Evolutionary conservation across 2,797 vertebrate genomes (phyloP).

Genomic region (Adelosebastes latens): DNA sequence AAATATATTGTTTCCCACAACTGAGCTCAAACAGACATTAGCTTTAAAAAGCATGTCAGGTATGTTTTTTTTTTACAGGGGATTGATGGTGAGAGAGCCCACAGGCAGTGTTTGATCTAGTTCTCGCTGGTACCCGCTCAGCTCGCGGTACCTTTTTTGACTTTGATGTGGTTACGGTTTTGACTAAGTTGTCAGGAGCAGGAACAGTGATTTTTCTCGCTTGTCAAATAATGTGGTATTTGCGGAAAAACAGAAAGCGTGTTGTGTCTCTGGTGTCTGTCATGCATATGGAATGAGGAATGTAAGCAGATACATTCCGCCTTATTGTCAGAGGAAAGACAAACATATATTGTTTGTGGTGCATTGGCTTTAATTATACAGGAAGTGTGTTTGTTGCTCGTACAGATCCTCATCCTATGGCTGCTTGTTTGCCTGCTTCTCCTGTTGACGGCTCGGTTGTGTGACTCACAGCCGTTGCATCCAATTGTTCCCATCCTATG

Average conservation of each 20-base stretch:
- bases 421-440: constrained; percentile 34
- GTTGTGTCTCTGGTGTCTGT: constrained; percentile 11
- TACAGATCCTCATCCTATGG: constrained; percentile 5
- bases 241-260: constrained; percentile 4
- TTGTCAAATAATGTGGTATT: constrained; percentile 23
- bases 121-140: background rate
- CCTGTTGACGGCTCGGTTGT: constrained; percentile 12
- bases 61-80: constrained; percentile 33
- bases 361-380: constrained; percentile 26
- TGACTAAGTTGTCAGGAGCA: constrained; percentile 48
- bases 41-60: constrained; percentile 48
- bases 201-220: background rate
- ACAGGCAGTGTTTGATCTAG: constrained; percentile 42
- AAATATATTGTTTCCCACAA: constrained; percentile 48
- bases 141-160: background rate
- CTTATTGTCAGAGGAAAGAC: background rate
- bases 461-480: constrained; percentile 46
- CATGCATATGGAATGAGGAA: background rate
- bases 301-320: constrained; percentile 26
- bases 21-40: constrained; percentile 13
- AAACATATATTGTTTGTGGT: background rate
- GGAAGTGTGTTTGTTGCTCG: constrained; percentile 24
- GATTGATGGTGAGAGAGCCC: constrained; percentile 40
- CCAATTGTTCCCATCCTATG: constrained; percentile 51
- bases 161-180: constrained; percentile 56